A percentile compares a stretch with the other conserved stretches of the same genome.
These are phyloP conservation scores for Actinia equina DNA, from an alignment of 64 coral and sea anemone species.

Conservation along the genomic window DNA sequence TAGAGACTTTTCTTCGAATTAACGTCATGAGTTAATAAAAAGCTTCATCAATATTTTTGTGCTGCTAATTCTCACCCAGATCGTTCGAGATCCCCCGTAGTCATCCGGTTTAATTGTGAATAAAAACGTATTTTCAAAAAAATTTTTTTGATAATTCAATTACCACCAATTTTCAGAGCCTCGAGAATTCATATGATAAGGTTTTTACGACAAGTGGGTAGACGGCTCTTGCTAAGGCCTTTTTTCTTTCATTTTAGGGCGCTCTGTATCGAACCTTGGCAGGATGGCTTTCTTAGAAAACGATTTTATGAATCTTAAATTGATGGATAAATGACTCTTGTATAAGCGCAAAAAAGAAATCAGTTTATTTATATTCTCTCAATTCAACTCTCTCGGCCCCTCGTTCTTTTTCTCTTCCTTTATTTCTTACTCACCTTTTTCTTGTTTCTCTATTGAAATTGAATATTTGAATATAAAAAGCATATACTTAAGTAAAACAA, in stretches of 20 bases:
- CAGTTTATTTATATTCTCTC: background rate
- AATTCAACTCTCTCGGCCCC: fast-evolving
- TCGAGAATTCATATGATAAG: background rate
- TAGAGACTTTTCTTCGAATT: background rate
- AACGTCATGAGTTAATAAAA: background rate
- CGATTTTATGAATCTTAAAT: no score
- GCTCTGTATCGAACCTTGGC: no score
- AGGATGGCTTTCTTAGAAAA: no score
- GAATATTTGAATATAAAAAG: background rate
- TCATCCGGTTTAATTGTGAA: background rate
- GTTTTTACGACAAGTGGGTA: background rate
- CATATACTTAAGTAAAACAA: background rate
- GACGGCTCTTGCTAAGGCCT: no score
- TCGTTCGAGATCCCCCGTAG: background rate
- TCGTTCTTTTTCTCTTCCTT: background rate
- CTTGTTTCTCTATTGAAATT: background rate
- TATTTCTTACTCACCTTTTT: background rate
- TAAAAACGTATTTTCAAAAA: background rate
- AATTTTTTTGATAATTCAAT: background rate
- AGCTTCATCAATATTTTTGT: no score
- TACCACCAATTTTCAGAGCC: background rate
- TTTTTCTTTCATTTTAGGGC: background rate
- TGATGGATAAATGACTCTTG: no score
- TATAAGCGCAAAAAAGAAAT: no score
- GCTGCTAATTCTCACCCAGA: background rate